A percentile compares a stretch with the other conserved stretches of the same genome.
phyloP scores from a whole-genome alignment of 2,888 invertebrate genomes.

The Nematopogon swammerdamellus region DNA sequence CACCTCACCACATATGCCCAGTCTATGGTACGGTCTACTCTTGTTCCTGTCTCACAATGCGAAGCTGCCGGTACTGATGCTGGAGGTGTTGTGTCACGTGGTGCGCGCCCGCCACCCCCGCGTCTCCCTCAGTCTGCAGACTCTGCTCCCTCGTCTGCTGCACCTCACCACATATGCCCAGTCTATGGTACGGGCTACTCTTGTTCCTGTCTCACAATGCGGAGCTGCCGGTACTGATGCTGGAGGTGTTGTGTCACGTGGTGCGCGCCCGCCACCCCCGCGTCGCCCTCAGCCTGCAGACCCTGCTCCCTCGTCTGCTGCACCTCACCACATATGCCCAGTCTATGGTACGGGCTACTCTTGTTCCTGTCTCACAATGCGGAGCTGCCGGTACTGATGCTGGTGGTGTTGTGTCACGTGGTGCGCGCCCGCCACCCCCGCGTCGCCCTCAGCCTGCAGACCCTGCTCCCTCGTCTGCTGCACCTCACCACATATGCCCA shows the following conservation, averaged over 20 bases:
- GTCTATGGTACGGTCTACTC: conserved; percentile 46
- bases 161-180: conserved; percentile 26
- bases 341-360: conserved; percentile 64
- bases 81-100: no score
- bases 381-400: no score
- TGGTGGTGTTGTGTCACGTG: no score
- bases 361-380: conserved; percentile 11
- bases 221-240: no score
- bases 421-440: background rate
- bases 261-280: no score
- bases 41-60: no score
- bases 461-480: conserved; percentile 41
- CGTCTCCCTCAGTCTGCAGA: conserved; percentile 23
- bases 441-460: conserved; percentile 23
- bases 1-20: conserved; percentile 26
- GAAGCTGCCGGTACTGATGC: no score
- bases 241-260: no score
- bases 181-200: conserved; percentile 47
- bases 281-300: conserved; percentile 45
- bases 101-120: background rate
- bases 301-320: conserved; percentile 57
- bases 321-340: conserved; percentile 46
- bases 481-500: conserved; percentile 26
- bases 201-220: conserved; percentile 2
- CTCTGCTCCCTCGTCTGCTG: conserved; percentile 41